Base-by-base conservation (phyloP, 1,140 invertebrate species). In the Danaus melanippus region DNA sequence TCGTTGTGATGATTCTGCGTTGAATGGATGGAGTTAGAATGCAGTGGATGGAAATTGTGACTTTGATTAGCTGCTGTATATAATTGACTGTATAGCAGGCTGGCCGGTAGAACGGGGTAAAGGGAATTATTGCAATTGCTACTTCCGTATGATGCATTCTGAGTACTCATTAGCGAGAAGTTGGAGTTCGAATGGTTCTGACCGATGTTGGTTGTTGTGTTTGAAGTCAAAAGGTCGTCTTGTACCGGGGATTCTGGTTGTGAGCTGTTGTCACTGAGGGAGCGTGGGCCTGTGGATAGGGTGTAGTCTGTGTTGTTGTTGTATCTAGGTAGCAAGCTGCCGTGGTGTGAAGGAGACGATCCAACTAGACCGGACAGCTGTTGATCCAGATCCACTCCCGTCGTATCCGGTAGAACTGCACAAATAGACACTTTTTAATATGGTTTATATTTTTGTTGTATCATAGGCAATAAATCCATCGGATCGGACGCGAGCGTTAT, bases 191-290 rank as follows among this genome's bases (percentile, higher is more conserved):
- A 86, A 55, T 91, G 90, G 49, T 91, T 92, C 62, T 91, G 91
- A 0, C 90, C 89, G 46, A 91, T 88, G 32, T 89, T 87, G 8
- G 86, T 84, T 5, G 84, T 84, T 10, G 89, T 89, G 62, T 90
- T 90, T 3, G 89, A 90, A 0, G 89, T 88, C 32, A 92, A 80
- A 8, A 92, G 86, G 60, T 94, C 92, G 71, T 94, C 93, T 81
- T 94, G 93, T 1, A 94, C 93, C 1, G 93, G 93, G 12, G 93
- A 94, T 71, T 94, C 93, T 1, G 93, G 93, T 57, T 93, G 92
- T 10, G 93, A 94, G n/a, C 93, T 94, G 66, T 93, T 92, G 63
- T 93, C 93, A 50, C 93, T 94, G 12, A 95, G 70, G 2, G 93
- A 94, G 15, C 93, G 86, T 0, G 93, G 92, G 1, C 89, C 89